Conservation (phyloP, 2,888 invertebrate genomes). For the Shargacucullia verbasci region DNA sequence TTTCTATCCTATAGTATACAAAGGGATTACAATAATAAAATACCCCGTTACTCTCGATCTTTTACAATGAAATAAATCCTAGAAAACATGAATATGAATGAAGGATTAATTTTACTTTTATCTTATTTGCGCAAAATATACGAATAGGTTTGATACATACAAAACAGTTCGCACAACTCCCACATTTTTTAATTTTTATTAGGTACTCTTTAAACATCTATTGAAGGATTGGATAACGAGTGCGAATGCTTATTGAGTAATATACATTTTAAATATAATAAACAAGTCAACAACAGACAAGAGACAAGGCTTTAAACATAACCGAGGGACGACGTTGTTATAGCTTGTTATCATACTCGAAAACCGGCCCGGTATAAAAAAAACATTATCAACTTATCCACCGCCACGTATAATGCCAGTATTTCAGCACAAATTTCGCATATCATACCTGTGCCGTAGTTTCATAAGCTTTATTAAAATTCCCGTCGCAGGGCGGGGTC, state of each 20-base stretch:
- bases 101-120: too few species aligned
- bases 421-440: conserved; percentile 57
- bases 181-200: too few species aligned
- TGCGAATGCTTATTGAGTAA: background rate
- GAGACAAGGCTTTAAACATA: conserved; percentile 12
- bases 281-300: conserved; percentile 1
- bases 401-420: conserved; percentile 37
- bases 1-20: too few species aligned
- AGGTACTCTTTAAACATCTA: too few species aligned
- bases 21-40: background rate
- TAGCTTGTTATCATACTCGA: conserved; percentile 8
- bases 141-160: too few species aligned
- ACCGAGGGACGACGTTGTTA: conserved; percentile 11
- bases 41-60: background rate
- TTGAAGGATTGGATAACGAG: too few species aligned
- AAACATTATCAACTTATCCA: conserved; percentile 11
- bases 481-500: conserved; percentile 64
- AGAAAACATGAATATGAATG: background rate
- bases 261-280: background rate
- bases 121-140: background rate
- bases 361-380: conserved; percentile 30
- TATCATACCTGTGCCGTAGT: conserved; percentile 52
- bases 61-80: background rate
- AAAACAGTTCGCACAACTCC: too few species aligned
- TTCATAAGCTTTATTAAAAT: conserved; percentile 70